phyloP scores from a whole-genome alignment of 2,113 vertebrate genomes.

The Brienomyrus longianalis region DNA sequence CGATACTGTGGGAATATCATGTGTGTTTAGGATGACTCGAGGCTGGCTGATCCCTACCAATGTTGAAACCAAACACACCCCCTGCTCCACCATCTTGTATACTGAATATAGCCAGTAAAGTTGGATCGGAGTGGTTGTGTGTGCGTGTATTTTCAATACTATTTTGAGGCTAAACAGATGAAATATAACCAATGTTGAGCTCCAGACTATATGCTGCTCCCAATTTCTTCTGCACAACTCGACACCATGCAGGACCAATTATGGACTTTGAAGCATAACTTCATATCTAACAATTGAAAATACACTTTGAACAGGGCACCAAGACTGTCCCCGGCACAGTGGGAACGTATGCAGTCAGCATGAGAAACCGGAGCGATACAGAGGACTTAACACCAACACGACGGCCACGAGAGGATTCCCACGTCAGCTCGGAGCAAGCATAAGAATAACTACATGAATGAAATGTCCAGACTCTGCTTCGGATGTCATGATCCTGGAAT shows the following conservation, averaged over 20 bases:
- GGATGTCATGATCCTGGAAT: background rate
- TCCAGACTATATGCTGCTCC: background rate
- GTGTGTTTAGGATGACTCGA: background rate
- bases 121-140: background rate
- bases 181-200: background rate
- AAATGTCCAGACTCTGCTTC: background rate
- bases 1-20: background rate
- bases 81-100: background rate
- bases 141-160: background rate
- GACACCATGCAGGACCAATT: background rate
- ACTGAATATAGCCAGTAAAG: background rate
- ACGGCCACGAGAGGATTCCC: background rate
- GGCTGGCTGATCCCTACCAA: background rate
- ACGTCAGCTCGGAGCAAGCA: background rate
- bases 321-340: background rate
- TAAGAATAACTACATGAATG: background rate
- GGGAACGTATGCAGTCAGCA: background rate
- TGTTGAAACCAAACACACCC: background rate
- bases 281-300: background rate
- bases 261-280: background rate
- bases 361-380: background rate
- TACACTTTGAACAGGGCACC: background rate
- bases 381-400: background rate
- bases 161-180: background rate
- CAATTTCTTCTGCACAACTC: background rate